Base-by-base conservation (phyloP, 23 tunicate species). In the Diplosoma virens region DNA sequence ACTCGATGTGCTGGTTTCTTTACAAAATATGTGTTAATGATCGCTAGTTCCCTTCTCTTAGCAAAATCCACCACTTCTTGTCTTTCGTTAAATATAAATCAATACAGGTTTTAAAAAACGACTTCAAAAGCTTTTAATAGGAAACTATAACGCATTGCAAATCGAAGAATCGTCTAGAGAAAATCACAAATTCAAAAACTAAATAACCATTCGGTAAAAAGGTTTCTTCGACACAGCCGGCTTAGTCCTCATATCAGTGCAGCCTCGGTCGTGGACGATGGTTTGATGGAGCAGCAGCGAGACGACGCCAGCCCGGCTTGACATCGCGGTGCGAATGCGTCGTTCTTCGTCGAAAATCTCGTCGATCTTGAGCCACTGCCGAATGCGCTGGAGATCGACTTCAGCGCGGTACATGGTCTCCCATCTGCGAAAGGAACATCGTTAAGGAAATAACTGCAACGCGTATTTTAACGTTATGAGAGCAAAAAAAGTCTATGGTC, bases 341-440 rank as follows among this genome's bases (percentile, higher is more conserved):
- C 97, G 78, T 32, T 90, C 97, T 45, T 90, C 97, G 32, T 90
- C 97, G 54, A 90, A 90, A 16, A 90, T 90, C 45, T 90, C 97
- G 64, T 90, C 97, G 36, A 90, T 90, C 79, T 90, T 90, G 30
- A 90, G 56, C 97, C 97, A 90, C 72, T 90, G 97, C 18, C 97
- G 81, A 31, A 90, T 90, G 0, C 97, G 75, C 55, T 90, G 97
- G 25, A 90, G 77, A 55, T 90, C 97, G 30, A 90, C 97, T 50
- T 87, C 87, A 7, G 97, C 97, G 2, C 97, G 55, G 66, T 84
- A 90, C 89, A 90, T 84, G 18, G 97, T 84, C 35, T 90, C 97
- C 97, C 97, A 90, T 47, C 83, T 88, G 25, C n/a, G n/a, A n/a
- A n/a, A n/a, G n/a, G n/a, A n/a, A n/a, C n/a, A n/a, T n/a, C n/a